Conservation (phyloP, 53 echinoderm and acorn worm species). For the Luidia sarsii region DNA sequence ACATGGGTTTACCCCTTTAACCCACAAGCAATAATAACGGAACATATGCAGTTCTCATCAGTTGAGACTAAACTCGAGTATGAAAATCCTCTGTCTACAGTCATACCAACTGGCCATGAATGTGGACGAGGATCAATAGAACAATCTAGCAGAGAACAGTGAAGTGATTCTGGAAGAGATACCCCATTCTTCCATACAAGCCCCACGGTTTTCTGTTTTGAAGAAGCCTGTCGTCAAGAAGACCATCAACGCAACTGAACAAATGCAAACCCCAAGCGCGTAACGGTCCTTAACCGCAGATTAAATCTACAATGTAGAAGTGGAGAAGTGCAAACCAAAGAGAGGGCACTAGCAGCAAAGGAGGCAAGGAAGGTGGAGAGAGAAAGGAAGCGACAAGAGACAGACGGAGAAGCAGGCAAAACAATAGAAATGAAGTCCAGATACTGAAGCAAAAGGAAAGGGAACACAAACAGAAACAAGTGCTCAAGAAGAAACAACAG, state of each 20-base stretch:
- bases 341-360: not conserved
- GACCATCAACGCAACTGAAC: too few species aligned
- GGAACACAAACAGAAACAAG: not conserved
- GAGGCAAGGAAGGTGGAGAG: not conserved
- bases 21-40: constrained; percentile 47
- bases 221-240: not conserved
- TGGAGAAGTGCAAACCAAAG: not conserved
- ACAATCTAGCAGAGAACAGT: not conserved
- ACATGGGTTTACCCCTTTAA: constrained; percentile 57
- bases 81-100: constrained; percentile 9
- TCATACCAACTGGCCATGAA: too few species aligned
- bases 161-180: not conserved
- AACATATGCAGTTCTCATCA: constrained; percentile 64
- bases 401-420: not conserved
- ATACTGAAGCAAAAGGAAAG: not conserved
- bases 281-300: not conserved
- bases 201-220: not conserved
- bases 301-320: not conserved
- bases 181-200: not conserved
- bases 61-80: constrained; percentile 50
- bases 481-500: not conserved
- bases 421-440: constrained; percentile 11
- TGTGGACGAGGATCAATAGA: not conserved
- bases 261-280: not conserved
- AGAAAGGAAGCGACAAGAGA: not conserved